phyloP scores from a whole-genome alignment of 2,888 invertebrate genomes.

The Drosophila nr. medialis region DNA sequence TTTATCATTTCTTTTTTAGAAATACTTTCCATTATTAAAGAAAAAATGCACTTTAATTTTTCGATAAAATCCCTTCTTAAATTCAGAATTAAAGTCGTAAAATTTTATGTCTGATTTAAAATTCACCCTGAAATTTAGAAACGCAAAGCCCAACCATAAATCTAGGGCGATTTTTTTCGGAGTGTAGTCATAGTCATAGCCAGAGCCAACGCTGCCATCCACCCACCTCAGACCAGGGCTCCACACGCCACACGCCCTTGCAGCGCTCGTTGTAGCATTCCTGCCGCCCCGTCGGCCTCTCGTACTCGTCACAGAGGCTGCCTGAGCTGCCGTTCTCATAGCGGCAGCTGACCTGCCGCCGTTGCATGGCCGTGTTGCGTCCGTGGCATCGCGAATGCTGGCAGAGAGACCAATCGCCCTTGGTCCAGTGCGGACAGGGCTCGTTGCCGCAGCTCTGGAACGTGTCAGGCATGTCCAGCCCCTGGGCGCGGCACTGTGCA shows the following conservation, averaged over 20 bases:
- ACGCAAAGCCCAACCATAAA: not conserved
- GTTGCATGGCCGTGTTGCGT: conserved; percentile 91
- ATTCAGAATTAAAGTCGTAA: no score
- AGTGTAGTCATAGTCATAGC: not conserved
- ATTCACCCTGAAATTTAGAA: not conserved
- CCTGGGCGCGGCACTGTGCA: conserved; percentile 89
- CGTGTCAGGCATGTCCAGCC: conserved; percentile 87
- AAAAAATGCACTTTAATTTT: not conserved
- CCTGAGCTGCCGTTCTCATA: conserved; percentile 84
- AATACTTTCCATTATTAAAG: no score
- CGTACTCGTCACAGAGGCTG: conserved; percentile 88
- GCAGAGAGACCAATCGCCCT: conserved; percentile 90
- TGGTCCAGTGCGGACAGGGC: conserved; percentile 90
- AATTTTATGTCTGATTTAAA: not conserved
- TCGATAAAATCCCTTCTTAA: not conserved
- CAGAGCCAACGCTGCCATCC: not conserved
- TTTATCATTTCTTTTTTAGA: not conserved
- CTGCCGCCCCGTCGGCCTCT: conserved; percentile 90
- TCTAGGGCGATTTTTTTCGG: not conserved
- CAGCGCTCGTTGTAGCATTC: conserved; percentile 94
- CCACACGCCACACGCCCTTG: conserved; percentile 95
- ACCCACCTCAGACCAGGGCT: conserved; percentile 96
- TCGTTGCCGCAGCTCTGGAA: conserved; percentile 88
- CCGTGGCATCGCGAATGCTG: conserved; percentile 90
- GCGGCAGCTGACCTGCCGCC: conserved; percentile 87